Evolutionary conservation across 2,113 vertebrate genomes (phyloP).

Genomic region (Mormoops blainvillei): DNA sequence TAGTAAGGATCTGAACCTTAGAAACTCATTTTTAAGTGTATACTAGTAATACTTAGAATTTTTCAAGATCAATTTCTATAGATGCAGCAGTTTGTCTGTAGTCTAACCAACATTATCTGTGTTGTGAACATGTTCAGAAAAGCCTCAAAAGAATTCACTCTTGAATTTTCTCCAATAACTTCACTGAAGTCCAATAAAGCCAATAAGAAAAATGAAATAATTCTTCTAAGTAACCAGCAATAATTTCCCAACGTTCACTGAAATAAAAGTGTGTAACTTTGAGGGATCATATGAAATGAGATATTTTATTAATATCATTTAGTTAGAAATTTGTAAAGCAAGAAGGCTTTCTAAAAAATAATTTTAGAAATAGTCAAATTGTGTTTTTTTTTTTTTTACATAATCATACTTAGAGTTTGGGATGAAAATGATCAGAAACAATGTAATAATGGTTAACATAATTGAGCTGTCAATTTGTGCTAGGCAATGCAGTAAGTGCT

Average conservation of each 20-base stretch:
- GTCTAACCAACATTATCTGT: neutral
- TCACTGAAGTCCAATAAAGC: neutral
- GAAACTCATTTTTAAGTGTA: neutral
- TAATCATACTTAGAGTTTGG: neutral
- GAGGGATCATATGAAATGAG: neutral
- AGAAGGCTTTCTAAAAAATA: neutral
- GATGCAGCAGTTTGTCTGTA: neutral
- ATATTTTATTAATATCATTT: neutral
- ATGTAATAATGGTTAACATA: neutral
- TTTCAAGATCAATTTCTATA: neutral
- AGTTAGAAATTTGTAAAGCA: neutral
- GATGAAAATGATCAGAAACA: neutral
- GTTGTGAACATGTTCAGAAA: neutral
- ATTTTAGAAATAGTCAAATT: neutral
- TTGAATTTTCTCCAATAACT: neutral
- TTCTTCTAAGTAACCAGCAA: neutral
- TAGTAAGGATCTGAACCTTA: neutral
- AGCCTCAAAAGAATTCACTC: neutral
- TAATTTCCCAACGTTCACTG: neutral
- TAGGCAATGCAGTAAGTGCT: neutral
- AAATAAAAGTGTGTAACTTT: neutral
- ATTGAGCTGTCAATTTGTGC: neutral
- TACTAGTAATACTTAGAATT: neutral
- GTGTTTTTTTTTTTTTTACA: neutral
- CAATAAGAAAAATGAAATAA: constrained; percentile 9